Evolutionary conservation across 1,140 invertebrate species (phyloP).

Genomic region (Drosophila ogumai): DNA sequence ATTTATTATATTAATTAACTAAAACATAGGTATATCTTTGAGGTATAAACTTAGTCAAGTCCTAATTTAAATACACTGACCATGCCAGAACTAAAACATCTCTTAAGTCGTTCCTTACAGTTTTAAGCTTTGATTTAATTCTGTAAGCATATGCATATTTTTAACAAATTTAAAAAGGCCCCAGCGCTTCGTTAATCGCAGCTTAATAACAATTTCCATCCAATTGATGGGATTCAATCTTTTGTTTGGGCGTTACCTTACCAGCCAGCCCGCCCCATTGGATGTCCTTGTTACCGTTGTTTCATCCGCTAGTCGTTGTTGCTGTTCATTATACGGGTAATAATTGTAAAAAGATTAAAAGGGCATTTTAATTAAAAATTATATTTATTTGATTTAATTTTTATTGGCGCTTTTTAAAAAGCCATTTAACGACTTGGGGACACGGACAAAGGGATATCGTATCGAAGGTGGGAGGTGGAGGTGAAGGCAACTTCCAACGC

Average conservation of each 20-base stretch:
- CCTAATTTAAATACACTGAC: too few species aligned
- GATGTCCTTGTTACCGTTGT: constrained; percentile 9
- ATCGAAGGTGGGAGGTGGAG: background rate
- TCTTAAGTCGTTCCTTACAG: too few species aligned
- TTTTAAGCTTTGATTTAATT: too few species aligned
- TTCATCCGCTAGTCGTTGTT: constrained; percentile 22
- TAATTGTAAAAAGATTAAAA: constrained; percentile 83
- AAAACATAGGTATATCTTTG: background rate
- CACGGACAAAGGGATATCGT: constrained; percentile 11
- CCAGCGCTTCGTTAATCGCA: constrained; percentile 13
- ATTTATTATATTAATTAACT: too few species aligned
- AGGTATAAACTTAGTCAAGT: too few species aligned
- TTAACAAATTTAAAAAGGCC: constrained; percentile 5
- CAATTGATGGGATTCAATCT: constrained; percentile 44
- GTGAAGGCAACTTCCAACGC: background rate
- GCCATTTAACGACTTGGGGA: constrained; percentile 71
- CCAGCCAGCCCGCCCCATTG: too few species aligned
- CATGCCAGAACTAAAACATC: too few species aligned
- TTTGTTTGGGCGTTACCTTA: constrained; percentile 23
- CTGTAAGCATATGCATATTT: constrained; percentile 6
- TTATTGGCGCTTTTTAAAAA: constrained; percentile 80
- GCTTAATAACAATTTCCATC: constrained; percentile 43
- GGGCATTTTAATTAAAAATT: constrained; percentile 82
- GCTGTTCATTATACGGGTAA: constrained; percentile 58
- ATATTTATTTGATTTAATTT: constrained; percentile 84